phyloP scores from a whole-genome alignment of 2,888 invertebrate species.

The Ceriagrion tenellum region DNA sequence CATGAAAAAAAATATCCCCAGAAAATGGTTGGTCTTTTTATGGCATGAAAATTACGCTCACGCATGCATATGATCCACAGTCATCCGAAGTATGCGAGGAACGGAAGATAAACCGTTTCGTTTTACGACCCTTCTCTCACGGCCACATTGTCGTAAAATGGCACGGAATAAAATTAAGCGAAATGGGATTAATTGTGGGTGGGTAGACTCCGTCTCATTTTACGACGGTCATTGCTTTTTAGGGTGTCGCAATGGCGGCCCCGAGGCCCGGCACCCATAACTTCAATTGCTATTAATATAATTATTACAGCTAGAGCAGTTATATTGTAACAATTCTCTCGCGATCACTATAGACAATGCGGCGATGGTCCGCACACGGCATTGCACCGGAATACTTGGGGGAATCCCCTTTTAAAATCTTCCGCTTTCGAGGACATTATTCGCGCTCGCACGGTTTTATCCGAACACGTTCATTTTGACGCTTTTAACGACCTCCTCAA shows the following conservation, averaged over 20 bases:
- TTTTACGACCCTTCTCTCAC: background rate
- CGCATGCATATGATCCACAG: background rate
- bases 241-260: background rate
- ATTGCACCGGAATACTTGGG: background rate
- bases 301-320: no score
- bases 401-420: background rate
- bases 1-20: background rate
- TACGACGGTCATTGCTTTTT: background rate
- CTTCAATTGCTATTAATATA: background rate
- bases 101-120: background rate
- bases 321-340: background rate
- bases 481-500: constrained; percentile 19
- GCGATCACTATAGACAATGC: background rate
- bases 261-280: background rate
- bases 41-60: background rate
- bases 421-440: background rate
- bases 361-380: background rate
- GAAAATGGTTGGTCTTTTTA: background rate
- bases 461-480: background rate
- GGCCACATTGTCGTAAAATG: background rate
- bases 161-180: background rate
- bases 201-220: background rate
- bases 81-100: background rate
- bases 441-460: background rate
- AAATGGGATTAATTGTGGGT: background rate